Conservation (phyloP, 2,888 invertebrate species). For the Heliconius charithonia region DNA sequence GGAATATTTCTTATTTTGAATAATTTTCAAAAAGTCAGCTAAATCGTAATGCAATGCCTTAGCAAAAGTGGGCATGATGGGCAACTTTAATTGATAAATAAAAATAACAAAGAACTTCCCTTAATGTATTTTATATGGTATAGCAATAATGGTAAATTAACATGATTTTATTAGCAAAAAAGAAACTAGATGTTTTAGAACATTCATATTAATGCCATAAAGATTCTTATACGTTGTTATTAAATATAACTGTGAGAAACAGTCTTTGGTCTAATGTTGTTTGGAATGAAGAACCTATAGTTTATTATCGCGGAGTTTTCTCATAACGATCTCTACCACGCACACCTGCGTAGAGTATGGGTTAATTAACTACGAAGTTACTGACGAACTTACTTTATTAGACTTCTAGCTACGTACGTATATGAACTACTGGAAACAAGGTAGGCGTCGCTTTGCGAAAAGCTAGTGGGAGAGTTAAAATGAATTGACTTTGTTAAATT, state of each 20-base stretch:
- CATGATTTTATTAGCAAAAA: too few species aligned
- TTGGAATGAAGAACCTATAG: constrained; percentile 10
- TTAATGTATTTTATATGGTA: too few species aligned
- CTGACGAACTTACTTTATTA: constrained; percentile 67
- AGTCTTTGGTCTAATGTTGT: neutral
- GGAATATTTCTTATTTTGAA: too few species aligned
- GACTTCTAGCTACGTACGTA: constrained; percentile 50
- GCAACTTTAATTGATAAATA: too few species aligned
- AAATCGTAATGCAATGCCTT: too few species aligned
- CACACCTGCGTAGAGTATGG: constrained; percentile 64
- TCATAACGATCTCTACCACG: constrained; percentile 67
- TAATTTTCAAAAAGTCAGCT: too few species aligned
- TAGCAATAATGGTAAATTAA: too few species aligned
- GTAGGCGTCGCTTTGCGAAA: constrained; percentile 26
- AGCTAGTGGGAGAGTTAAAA: constrained; percentile 11
- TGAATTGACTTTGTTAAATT: neutral
- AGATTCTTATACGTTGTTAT: neutral
- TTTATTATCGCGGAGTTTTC: constrained; percentile 60
- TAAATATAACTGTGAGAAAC: neutral
- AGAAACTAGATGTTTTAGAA: too few species aligned
- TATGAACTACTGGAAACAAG: constrained; percentile 36
- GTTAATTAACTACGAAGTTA: constrained; percentile 74
- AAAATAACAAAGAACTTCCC: too few species aligned
- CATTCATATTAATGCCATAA: neutral
- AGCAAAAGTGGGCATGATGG: too few species aligned